Percentiles rank a stretch among this genome's conserved stretches.
Conservation (phyloP, 2,113 vertebrate species). For the Rutilus rutilus region DNA sequence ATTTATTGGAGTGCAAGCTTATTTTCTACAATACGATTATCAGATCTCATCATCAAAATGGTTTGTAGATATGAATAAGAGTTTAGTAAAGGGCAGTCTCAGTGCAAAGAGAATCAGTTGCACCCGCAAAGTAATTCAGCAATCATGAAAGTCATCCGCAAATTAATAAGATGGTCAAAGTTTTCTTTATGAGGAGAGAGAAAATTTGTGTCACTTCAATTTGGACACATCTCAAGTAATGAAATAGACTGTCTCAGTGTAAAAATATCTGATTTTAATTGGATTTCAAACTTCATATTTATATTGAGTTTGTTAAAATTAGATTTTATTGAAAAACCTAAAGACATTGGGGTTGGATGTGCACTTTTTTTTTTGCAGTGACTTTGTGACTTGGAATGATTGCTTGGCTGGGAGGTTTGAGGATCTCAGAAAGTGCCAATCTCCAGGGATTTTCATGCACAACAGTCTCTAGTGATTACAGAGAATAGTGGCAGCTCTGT, state of each 20-base stretch:
- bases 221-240: background rate
- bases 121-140: background rate
- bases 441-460: background rate
- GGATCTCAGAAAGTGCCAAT: background rate
- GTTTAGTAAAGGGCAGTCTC: background rate
- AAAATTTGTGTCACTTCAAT: background rate
- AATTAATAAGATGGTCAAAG: background rate
- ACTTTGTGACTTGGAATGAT: background rate
- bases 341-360: background rate
- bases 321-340: background rate
- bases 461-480: background rate
- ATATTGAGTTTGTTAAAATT: background rate
- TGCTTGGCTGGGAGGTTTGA: background rate
- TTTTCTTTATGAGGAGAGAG: background rate
- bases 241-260: background rate
- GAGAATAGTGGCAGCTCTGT: constrained; percentile 2
- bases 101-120: background rate
- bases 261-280: background rate
- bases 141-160: background rate
- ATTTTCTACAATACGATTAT: background rate
- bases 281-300: background rate
- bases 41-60: background rate
- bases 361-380: background rate
- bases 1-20: background rate
- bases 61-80: background rate